These are phyloP conservation scores for Apaloderma vittatum DNA, from an alignment of 2,113 vertebrate species.

Conservation along the genomic window DNA sequence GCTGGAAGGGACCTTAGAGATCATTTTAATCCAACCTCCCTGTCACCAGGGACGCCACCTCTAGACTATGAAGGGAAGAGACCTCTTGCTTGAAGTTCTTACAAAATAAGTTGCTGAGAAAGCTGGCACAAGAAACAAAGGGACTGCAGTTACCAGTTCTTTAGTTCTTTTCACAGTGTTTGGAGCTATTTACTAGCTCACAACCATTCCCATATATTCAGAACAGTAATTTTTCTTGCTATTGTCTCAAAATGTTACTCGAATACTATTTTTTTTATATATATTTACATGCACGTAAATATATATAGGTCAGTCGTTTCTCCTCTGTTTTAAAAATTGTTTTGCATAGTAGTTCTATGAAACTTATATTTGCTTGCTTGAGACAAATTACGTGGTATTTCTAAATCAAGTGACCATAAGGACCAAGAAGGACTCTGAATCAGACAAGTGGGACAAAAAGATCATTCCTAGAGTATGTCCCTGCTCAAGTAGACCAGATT, in stretches of 20 bases:
- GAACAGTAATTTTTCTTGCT: background rate
- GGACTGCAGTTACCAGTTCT: background rate
- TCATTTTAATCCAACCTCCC: no score
- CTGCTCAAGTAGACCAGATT: rapidly evolving
- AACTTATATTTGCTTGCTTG: background rate
- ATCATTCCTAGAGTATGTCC: background rate
- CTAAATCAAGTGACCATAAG: background rate
- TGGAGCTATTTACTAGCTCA: background rate
- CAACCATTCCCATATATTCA: background rate
- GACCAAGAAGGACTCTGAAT: background rate
- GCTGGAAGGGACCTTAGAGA: no score
- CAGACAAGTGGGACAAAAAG: background rate
- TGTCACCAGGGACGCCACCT: no score
- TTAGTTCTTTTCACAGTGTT: background rate
- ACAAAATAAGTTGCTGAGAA: background rate
- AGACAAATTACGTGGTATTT: background rate
- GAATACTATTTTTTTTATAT: no score
- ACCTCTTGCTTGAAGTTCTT: background rate
- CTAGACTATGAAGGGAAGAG: background rate
- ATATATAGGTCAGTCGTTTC: background rate
- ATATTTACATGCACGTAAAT: no score
- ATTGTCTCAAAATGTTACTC: background rate
- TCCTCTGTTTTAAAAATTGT: background rate
- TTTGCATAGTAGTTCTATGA: background rate
- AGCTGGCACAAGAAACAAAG: background rate